Base-by-base conservation (phyloP, 2,113 vertebrate genomes). In the Apistogramma diplotaenia region DNA sequence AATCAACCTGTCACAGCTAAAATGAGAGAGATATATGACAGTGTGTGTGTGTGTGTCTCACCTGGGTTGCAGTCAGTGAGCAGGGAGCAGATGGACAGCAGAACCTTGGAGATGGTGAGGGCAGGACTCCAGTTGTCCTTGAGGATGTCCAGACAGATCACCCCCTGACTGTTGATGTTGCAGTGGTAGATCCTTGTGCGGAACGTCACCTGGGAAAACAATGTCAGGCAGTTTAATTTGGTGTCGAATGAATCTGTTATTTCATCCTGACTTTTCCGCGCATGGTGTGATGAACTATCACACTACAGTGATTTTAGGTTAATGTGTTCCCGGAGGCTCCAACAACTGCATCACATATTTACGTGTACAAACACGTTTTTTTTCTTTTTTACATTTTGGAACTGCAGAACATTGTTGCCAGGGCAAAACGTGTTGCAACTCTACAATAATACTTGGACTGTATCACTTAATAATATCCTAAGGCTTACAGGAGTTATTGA, bases 91-190 rank as follows among this genome's bases (percentile, higher is more conserved):
- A 98, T 98, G 87, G 97, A 98, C 78, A 98, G 96, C 8, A 98
- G 96, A 83, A 98, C 97, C 95, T 98, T 97, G 89, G 97, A 97
- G 93, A 98, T 97, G 85, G 97, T 98, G 87, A 98, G 94, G 1
- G 97, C 97, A 27, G 97, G 97, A 86, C 97, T 98, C 97, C 97
- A 98, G 90, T 97, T 98, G 93, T 98, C 97, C 84, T 98, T 98
- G 88, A 98, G 95, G 91, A 98, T 98, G 92, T 98, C 97, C 95
- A 98, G 95, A 84, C 97, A 98, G 95, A 98, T 98, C 88, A 98
- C 97, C 0, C 97, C 97, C 95, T 98, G 97, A 86, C 97, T 98
- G 96, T 98, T 98, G 87, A 98, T 98, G 82, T 98, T 98, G 90
- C 97, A 98, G 95, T 98, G 97, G 87, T 98, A 98, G 94, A 98